Conservation (phyloP, 1,140 invertebrate genomes). For the Conopomorpha cramerella region DNA sequence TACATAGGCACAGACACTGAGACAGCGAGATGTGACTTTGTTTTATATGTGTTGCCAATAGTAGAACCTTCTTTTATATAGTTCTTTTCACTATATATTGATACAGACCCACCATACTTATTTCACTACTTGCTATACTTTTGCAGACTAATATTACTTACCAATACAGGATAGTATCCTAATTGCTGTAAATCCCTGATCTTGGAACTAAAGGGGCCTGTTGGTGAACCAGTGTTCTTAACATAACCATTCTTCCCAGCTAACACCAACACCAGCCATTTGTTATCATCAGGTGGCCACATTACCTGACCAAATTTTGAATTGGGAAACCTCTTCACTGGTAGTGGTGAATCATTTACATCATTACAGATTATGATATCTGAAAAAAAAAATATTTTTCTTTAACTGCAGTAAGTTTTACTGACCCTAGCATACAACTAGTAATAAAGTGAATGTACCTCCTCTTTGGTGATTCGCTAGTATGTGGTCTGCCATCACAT, state of each 20-base stretch:
- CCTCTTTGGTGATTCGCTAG: constrained; percentile 62
- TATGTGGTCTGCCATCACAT: constrained; percentile 51
- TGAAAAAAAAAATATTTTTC: constrained; percentile 20
- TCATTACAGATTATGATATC: constrained; percentile 63
- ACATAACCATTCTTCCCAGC: constrained; percentile 46
- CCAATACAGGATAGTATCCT: constrained; percentile 61
- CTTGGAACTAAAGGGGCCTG: constrained; percentile 54
- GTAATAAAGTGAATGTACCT: constrained; percentile 24
- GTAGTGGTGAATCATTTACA: constrained; percentile 26
- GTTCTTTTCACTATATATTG: too few species aligned
- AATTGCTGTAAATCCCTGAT: constrained; percentile 59
- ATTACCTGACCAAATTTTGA: constrained; percentile 39
- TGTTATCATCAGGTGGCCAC: constrained; percentile 34
- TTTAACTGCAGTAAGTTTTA: constrained; percentile 4
- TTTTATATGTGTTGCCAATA: too few species aligned
- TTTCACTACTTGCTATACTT: too few species aligned
- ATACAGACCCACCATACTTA: too few species aligned
- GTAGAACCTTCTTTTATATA: too few species aligned
- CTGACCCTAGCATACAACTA: not conserved
- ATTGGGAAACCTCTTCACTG: constrained; percentile 26
- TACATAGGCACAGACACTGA: too few species aligned
- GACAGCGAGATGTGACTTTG: too few species aligned
- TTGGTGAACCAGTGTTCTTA: constrained; percentile 20
- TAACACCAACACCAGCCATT: constrained; percentile 58
- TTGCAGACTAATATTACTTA: too few species aligned